Percentiles rank a stretch among this genome's conserved stretches.
Evolutionary conservation across 1,140 invertebrate genomes (phyloP).

Genomic region (Drosophila parvula): DNA sequence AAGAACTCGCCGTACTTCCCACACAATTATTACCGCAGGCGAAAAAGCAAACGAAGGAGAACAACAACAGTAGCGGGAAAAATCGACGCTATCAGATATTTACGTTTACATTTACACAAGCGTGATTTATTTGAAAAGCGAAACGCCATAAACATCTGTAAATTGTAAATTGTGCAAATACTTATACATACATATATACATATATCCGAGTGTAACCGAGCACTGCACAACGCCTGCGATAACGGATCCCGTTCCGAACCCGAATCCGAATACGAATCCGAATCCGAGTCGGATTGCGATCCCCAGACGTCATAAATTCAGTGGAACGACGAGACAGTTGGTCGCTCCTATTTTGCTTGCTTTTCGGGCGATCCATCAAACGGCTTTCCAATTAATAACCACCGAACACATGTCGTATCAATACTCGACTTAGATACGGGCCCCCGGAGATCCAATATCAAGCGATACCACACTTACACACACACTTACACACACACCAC

Average conservation of each 20-base stretch:
- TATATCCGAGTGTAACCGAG: conserved; percentile 27
- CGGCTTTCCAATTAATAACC: conserved; percentile 74
- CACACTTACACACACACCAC: conserved; percentile 1
- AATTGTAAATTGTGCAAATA: conserved; percentile 83
- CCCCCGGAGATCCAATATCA: conserved; percentile 43
- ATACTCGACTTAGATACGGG: conserved; percentile 42
- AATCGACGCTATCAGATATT: conserved; percentile 54
- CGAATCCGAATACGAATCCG: conserved; percentile 1
- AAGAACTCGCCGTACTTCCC: conserved; percentile 75
- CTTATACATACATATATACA: conserved; percentile 15
- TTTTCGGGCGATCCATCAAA: conserved; percentile 70
- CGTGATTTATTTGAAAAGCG: conserved; percentile 72
- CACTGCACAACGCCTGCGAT: conserved; percentile 27
- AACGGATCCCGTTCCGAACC: conserved; percentile 25
- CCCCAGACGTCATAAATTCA: conserved; percentile 65
- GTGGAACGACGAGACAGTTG: conserved; percentile 58
- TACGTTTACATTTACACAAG: conserved; percentile 68
- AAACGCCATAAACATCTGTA: conserved; percentile 72
- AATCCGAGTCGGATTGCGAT: conserved; percentile 24
- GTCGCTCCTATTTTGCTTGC: conserved; percentile 50
- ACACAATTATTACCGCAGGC: conserved; percentile 74
- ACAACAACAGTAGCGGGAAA: conserved; percentile 18
- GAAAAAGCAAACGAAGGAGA: conserved; percentile 46
- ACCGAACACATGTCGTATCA: conserved; percentile 56
- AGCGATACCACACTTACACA: conserved; percentile 34